phyloP scores from a whole-genome alignment of 1,140 invertebrate species.

The Pseudachorutes palmiensis region DNA sequence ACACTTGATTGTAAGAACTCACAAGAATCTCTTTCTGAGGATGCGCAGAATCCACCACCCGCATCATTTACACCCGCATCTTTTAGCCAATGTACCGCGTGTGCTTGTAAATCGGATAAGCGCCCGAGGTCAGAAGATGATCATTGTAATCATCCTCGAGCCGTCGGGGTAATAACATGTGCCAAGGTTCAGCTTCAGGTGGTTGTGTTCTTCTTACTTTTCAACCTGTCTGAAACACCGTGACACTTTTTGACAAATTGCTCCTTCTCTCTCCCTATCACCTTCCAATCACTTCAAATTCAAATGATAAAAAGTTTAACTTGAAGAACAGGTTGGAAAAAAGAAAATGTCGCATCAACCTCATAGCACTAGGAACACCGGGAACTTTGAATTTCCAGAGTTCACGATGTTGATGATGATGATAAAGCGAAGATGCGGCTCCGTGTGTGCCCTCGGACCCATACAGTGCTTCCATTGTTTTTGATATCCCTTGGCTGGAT shows the following conservation, averaged over 20 bases:
- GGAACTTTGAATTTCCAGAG: neutral
- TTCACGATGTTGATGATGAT: neutral
- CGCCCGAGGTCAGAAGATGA: too few relatives aligned
- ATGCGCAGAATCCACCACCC: too few relatives aligned
- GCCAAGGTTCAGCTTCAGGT: neutral
- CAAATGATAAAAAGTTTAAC: neutral
- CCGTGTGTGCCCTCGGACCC: neutral
- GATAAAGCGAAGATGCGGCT: neutral
- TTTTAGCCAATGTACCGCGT: too few relatives aligned
- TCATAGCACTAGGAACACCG: neutral
- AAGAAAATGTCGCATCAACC: neutral
- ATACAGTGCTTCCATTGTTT: constrained; percentile 3
- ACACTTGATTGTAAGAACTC: too few relatives aligned
- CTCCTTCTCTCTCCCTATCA: neutral
- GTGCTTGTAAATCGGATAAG: too few relatives aligned
- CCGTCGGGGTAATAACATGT: neutral
- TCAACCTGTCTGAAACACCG: neutral
- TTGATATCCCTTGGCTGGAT: neutral
- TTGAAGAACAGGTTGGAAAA: neutral
- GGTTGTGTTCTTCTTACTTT: neutral
- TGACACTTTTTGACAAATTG: constrained; percentile 13
- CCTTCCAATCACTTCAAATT: constrained; percentile 1
- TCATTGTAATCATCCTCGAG: too few relatives aligned
- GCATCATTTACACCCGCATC: too few relatives aligned
- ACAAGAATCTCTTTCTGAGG: too few relatives aligned